Base-by-base conservation (phyloP, 2,797 vertebrate genomes). In the Menidia menidia region DNA sequence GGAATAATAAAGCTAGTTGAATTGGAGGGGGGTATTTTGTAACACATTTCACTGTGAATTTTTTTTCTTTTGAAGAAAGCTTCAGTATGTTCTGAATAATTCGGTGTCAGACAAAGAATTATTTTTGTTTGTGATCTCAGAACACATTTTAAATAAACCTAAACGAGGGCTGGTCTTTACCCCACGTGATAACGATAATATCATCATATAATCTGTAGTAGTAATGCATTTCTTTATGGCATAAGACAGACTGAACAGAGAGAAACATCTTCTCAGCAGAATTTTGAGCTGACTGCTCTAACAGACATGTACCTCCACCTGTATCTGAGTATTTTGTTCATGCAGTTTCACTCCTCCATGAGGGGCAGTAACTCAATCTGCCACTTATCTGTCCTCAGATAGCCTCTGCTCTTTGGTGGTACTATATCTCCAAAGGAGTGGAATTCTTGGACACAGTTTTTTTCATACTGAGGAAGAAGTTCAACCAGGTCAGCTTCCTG, bases 351-450 rank as follows among this genome's bases (percentile, higher is more conserved):
- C 35, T 44, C 25, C 1, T 0, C 8, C 0, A 15, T 2, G 6
- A 44, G 15, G 12, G 18, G 25, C 15, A 4, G 2, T 41, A 47
- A 60, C 32, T 73, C 43, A 63, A 41, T 19, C 31, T 51, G 10
- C 1, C 15, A 30, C 41, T 60, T 74, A 74, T 12, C 25, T 51
- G 53, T 75, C 32, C 86, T 30, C 91, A 99, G 98, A 97, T 99
- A 96, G 98, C 98, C 54, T 97, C 95, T 61, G 98, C 98, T 80
- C 92, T 99, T 68, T 99, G 98, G 98, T 99, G 98, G 98, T 99
- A 99, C 89, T 99, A 97, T 76, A 93, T 99, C 72, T 99, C 98
- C 58, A 99, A 99, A 94, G 98, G 98, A 78, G 95, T 99, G 64
- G 98, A 99, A 44, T 99, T 97, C 85, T 92, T 99, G 88, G 98